Evolutionary conservation across 2,797 vertebrate species (phyloP), one percentile per base, ranked within the genome.

Genomic region (Sebastes diploproa): DNA sequence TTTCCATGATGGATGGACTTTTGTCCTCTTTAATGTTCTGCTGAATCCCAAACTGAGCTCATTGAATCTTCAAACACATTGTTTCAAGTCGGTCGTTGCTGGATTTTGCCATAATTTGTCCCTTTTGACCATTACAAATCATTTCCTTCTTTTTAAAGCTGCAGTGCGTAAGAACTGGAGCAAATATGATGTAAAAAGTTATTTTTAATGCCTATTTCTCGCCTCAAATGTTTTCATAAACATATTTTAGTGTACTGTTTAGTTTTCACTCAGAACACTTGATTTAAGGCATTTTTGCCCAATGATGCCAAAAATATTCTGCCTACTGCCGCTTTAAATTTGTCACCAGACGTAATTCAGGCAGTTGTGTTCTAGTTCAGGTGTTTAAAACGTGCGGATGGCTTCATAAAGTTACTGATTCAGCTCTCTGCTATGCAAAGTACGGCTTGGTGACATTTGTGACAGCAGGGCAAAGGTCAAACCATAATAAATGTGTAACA

Each of bases 401-500:
- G 7, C 46, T 65, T 77, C 58, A 63, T 69, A 23, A 85, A 87
- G 86, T 89, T 88, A 91, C 75, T 89, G 73, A 92, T 87, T 91
- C 68, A 86, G 77, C 72, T 58, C 22, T 71, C 60, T 70, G 68
- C 84, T 76, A 56, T 58, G 52, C 29, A 34, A 18, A 46, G 36
- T 38, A 18, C 23, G 34, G 46, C 22, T 55, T 27, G 23, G 56
- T 69, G 70, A 80, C 77, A 84, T 86, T 82, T 80, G 52, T 81
- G 77, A 69, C 62, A 42, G 66, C 20, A n/a, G 89, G 42, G 72
- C 87, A 93, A 94, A 83, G 87, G 85, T 91, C 85, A 90, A 76
- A 78, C 85, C 55, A 29, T 82, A 34, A 90, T 73, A 85, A 91
- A 92, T 90, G 71, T 91, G 78, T 85, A 87, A 91, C 78, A 79